These are phyloP conservation scores for Siniperca undulata DNA, from an alignment of 2,797 vertebrate species.

Conservation along the genomic window DNA sequence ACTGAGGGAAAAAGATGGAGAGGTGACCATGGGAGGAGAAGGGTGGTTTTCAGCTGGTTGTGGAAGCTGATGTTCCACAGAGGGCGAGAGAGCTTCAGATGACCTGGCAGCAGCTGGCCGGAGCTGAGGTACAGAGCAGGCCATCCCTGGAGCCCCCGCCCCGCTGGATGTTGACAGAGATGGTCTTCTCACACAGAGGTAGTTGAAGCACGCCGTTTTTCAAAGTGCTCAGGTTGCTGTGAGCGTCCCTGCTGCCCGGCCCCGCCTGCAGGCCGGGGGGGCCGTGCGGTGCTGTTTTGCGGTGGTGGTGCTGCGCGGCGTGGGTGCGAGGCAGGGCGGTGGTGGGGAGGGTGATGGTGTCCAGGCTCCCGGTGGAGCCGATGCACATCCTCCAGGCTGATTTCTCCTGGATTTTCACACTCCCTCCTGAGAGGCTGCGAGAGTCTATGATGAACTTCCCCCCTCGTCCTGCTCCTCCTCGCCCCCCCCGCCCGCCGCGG, in stretches of 20 bases:
- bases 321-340: slow-evolving; percentile 70
- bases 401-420: slow-evolving; percentile 93
- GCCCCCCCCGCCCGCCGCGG: slow-evolving; percentile 55
- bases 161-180: slow-evolving; percentile 98
- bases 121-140: slow-evolving; percentile 92
- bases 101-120: slow-evolving; percentile 97
- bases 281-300: slow-evolving; percentile 33
- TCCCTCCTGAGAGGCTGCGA: slow-evolving; percentile 86
- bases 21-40: background rate
- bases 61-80: slow-evolving; percentile 33
- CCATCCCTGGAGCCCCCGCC: slow-evolving; percentile 88
- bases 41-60: background rate
- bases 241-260: slow-evolving; percentile 66
- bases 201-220: slow-evolving; percentile 95
- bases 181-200: slow-evolving; percentile 99
- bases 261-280: slow-evolving; percentile 30
- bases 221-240: slow-evolving; percentile 87
- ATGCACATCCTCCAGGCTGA: slow-evolving; percentile 96
- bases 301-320: slow-evolving; percentile 56
- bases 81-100: slow-evolving; percentile 84
- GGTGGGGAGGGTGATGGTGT: slow-evolving; percentile 80
- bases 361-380: slow-evolving; percentile 84
- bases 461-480: slow-evolving; percentile 55
- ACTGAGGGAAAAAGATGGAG: background rate
- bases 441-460: slow-evolving; percentile 90